Evolutionary conservation across 2,888 invertebrate genomes (phyloP).

Genomic region (Papilio protenor): DNA sequence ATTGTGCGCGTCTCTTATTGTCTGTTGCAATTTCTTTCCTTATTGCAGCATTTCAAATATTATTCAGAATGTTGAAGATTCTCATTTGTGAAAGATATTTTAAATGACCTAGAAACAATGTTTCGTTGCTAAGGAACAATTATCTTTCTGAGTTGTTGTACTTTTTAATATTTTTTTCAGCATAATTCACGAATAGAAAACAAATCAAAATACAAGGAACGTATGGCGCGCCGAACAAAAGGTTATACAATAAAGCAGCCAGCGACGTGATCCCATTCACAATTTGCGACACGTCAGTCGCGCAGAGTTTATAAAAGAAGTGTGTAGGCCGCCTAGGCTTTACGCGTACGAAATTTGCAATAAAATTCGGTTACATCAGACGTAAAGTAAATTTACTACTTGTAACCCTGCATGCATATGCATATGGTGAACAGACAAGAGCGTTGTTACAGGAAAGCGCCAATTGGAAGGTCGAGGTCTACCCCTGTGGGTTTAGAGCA

Average conservation of each 20-base stretch:
- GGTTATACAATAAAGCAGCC: conserved; percentile 20
- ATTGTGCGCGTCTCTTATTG: conserved; percentile 21
- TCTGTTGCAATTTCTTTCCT: conserved; percentile 17
- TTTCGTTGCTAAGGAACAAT: neutral
- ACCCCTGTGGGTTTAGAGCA: neutral
- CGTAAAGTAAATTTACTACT: neutral
- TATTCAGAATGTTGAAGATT: conserved; percentile 10
- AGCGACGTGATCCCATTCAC: conserved; percentile 21
- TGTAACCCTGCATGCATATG: neutral
- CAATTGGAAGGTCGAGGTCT: neutral
- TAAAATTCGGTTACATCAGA: conserved; percentile 1
- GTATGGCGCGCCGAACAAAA: conserved; percentile 22
- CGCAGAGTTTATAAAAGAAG: conserved; percentile 13
- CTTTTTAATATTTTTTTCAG: neutral
- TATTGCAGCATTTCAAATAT: conserved; percentile 5
- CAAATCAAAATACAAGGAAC: conserved; percentile 8
- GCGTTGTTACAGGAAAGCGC: too few relatives aligned
- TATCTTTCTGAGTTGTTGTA: neutral
- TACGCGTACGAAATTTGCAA: neutral
- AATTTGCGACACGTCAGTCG: conserved; percentile 20
- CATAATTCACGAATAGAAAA: neutral
- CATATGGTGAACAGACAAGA: too few relatives aligned
- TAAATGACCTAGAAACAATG: neutral
- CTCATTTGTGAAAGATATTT: neutral
- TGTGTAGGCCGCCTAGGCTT: conserved; percentile 21